Conservation (phyloP, 2,888 invertebrate species). For the Tipula unca region DNA sequence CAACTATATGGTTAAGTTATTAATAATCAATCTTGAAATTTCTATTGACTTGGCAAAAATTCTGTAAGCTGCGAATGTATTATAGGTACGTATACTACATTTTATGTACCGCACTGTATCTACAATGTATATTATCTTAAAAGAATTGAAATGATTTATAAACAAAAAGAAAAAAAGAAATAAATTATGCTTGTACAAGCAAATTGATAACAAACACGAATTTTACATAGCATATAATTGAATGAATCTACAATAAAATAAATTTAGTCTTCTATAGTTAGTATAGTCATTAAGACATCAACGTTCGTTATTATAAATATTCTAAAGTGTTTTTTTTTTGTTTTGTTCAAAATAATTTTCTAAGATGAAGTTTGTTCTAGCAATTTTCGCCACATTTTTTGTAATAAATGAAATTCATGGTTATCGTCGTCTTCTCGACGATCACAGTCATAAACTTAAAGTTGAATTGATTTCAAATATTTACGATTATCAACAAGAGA, state of each 20-base stretch:
- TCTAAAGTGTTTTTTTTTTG: neutral
- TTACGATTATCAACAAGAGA: slow-evolving; percentile 1
- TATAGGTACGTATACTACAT: neutral
- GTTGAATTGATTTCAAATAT: slow-evolving; percentile 20
- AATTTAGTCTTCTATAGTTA: neutral
- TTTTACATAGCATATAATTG: neutral
- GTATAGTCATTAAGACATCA: neutral
- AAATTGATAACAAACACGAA: neutral
- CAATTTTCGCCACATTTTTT: neutral
- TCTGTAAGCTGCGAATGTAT: too few relatives aligned
- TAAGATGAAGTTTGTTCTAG: neutral
- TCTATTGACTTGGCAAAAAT: neutral
- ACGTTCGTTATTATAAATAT: neutral
- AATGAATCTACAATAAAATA: neutral
- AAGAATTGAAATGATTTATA: neutral
- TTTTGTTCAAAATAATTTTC: neutral
- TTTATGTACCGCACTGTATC: neutral
- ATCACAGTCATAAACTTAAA: neutral
- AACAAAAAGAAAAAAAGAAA: neutral
- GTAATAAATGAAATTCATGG: neutral
- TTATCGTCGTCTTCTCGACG: neutral
- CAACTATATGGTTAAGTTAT: too few relatives aligned
- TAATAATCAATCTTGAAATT: neutral
- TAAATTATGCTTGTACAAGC: neutral
- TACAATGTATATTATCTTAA: neutral